Conservation (phyloP, 2,113 vertebrate species). For the Seriola rivoliana region DNA sequence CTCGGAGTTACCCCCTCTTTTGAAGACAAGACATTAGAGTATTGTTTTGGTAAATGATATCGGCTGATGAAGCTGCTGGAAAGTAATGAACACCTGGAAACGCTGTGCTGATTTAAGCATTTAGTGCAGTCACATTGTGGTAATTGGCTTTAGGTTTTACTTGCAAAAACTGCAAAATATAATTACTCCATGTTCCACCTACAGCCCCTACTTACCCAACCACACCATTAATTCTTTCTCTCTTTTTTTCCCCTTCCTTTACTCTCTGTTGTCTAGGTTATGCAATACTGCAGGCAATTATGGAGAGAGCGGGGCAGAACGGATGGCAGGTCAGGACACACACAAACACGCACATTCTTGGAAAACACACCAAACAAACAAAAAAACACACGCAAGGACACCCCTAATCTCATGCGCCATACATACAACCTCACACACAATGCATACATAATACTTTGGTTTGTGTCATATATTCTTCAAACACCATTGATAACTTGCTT, state of each 20-base stretch:
- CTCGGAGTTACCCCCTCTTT: background rate
- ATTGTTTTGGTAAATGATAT: slow-evolving; percentile 28
- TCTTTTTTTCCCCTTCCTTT: slow-evolving; percentile 33
- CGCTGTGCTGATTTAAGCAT: slow-evolving; percentile 1
- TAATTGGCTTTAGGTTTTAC: slow-evolving; percentile 1
- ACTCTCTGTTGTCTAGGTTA: slow-evolving; percentile 89
- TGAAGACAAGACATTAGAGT: slow-evolving; percentile 13
- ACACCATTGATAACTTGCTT: slow-evolving; percentile 10
- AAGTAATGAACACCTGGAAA: slow-evolving; percentile 15
- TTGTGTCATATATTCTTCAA: slow-evolving; percentile 13
- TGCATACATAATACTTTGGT: background rate
- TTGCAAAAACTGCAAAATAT: slow-evolving; percentile 14
- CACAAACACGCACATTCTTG: slow-evolving; percentile 33
- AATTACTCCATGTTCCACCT: slow-evolving; percentile 17
- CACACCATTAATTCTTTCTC: slow-evolving; percentile 34
- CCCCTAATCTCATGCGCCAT: background rate
- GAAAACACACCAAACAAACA: slow-evolving; percentile 30
- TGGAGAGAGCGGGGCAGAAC: slow-evolving; percentile 99
- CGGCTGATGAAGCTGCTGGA: slow-evolving; percentile 1
- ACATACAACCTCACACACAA: background rate
- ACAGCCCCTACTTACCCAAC: slow-evolving; percentile 13
- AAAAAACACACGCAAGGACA: slow-evolving; percentile 3
- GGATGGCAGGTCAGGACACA: slow-evolving; percentile 96
- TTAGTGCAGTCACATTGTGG: background rate
- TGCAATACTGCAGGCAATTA: slow-evolving; percentile 99